Evolutionary conservation across 2,113 vertebrate species (phyloP), one percentile per base, ranked within the genome.

Genomic region (Corythoichthys intestinalis): DNA sequence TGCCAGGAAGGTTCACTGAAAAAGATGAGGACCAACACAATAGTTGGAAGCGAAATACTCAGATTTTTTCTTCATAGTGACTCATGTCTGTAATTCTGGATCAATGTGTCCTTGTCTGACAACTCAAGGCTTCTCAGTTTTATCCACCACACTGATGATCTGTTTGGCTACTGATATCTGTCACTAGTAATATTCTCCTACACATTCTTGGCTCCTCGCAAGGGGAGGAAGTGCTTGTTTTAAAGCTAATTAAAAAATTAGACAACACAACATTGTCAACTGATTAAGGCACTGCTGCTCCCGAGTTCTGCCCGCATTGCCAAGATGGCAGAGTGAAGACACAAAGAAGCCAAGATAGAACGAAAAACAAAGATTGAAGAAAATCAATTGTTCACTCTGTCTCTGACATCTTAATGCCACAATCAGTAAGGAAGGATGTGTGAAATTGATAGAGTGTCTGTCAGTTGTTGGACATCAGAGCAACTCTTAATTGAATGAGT

Each of bases 311-410:
- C 65, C 64, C 73, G 63, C 54, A 59, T 69, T 69, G 61, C 74
- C 61, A 75, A 79, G 71, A 74, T 68, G 73, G 74, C 61, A 41
- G 6, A 20, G 75, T 52, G 57, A 79, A 81, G 72, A 80, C 82
- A 83, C 78, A 58, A 72, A 83, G 63, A 57, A 72, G 69, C 68
- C 54, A 17, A 14, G 63, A n/a, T 10, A 50, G 65, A 72, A 72
- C 49, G 47, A 65, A 71, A 70, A 60, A 63, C 37, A 50, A 67
- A 66, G 75, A 66, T 57, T 64, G 66, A 81, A 74, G 58, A 78
- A 91, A 91, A 92, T 92, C 91, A 74, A 91, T 92, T 89, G 79
- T 82, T 76, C 81, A 74, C 85, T 88, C 84, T 86, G 83, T 82
- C 79, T 88, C 77, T 73, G 75, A 90, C 86, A 86, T 90, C 90